A percentile compares a stretch with the other conserved stretches of the same genome.
Evolutionary conservation across 2,888 invertebrate genomes (phyloP).

Genomic region (Ectemnius lituratus): DNA sequence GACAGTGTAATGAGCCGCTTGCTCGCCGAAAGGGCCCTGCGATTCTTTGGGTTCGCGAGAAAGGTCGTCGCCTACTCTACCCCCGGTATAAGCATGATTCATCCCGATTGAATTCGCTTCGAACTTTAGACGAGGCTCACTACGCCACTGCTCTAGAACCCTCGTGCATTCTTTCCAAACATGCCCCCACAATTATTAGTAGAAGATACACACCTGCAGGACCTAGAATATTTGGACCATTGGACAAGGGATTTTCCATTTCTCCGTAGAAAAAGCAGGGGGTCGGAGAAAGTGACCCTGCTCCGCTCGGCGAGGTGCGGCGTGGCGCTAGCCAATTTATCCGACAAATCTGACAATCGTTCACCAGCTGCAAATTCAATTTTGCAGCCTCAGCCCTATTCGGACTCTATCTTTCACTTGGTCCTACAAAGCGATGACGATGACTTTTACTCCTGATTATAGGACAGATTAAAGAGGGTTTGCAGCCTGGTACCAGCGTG

Average conservation of each 20-base stretch:
- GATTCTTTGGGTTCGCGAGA: constrained; percentile 34
- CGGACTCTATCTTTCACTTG: background rate
- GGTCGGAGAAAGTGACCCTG: too few relatives aligned
- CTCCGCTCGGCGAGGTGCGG: constrained; percentile 8
- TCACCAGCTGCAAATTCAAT: constrained; percentile 73
- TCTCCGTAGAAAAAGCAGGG: too few relatives aligned
- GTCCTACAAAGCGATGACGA: too few relatives aligned
- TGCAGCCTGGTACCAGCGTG: too few relatives aligned
- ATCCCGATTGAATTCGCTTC: constrained; percentile 15
- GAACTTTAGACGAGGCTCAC: background rate
- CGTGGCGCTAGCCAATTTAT: constrained; percentile 52
- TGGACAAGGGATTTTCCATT: too few relatives aligned
- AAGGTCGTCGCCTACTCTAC: constrained; percentile 20
- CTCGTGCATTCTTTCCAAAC: too few relatives aligned
- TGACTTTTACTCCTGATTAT: too few relatives aligned
- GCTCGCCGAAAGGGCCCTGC: constrained; percentile 49
- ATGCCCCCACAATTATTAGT: too few relatives aligned
- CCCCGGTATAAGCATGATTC: background rate
- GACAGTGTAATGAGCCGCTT: constrained; percentile 67
- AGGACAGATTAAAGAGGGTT: too few relatives aligned
- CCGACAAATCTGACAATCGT: constrained; percentile 59
- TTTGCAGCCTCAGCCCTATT: constrained; percentile 7
- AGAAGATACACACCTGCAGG: too few relatives aligned
- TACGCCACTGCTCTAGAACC: background rate
- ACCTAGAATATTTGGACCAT: too few relatives aligned